Conservation (phyloP, 2,113 vertebrate species). For the Lophotis ruficrista region DNA sequence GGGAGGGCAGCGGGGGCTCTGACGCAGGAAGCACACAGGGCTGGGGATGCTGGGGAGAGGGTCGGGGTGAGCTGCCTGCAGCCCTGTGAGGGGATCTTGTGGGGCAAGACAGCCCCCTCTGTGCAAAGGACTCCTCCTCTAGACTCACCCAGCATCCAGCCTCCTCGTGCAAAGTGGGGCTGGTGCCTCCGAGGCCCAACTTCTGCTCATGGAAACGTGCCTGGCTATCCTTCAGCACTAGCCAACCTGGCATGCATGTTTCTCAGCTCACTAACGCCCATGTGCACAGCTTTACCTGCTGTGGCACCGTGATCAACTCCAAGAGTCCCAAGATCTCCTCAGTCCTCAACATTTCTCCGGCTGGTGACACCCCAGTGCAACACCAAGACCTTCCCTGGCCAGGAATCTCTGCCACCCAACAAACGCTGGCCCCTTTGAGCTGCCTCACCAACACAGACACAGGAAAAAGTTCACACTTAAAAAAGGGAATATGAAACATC, state of each 20-base stretch:
- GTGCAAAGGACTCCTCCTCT: fast-evolving
- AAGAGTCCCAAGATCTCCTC: not conserved
- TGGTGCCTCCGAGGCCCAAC: fast-evolving
- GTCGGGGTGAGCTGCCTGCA: not conserved
- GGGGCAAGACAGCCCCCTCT: not conserved
- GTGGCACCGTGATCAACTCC: not conserved
- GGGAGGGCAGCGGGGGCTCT: not conserved
- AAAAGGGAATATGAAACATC: not conserved
- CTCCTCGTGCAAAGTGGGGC: fast-evolving
- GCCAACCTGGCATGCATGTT: fast-evolving
- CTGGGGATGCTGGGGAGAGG: not conserved
- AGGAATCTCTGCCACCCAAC: not conserved
- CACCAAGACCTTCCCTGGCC: not conserved
- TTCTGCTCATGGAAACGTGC: fast-evolving
- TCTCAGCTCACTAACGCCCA: fast-evolving
- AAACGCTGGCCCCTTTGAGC: fast-evolving
- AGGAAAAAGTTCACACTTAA: not conserved
- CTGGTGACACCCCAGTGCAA: not conserved
- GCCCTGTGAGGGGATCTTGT: not conserved
- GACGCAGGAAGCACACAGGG: not conserved
- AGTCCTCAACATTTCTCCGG: not conserved
- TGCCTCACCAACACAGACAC: not conserved
- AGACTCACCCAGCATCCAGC: not conserved
- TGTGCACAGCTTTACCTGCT: not conserved
- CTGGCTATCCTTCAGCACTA: not conserved